Conservation (phyloP, 1,140 invertebrate genomes). For the Odontomachus brunneus region DNA sequence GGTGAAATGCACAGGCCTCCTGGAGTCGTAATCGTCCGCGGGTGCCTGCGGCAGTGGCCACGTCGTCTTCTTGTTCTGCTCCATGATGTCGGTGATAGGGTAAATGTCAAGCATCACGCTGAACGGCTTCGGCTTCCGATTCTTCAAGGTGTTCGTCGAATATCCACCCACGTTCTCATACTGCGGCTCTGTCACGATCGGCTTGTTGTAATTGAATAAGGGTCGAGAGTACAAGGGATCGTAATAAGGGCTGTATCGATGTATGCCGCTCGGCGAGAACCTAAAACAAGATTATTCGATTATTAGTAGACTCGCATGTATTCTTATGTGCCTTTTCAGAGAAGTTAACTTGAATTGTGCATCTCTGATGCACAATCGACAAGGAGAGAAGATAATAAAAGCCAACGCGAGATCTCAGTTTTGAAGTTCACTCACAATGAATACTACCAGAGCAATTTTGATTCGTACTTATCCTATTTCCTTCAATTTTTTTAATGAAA, state of each 20-base stretch:
- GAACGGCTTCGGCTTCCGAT: constrained; percentile 82
- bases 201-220: constrained; percentile 65
- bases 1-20: constrained; percentile 72
- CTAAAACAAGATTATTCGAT: constrained; percentile 65
- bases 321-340: neutral
- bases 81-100: constrained; percentile 81
- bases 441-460: no score
- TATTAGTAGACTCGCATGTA: neutral
- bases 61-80: constrained; percentile 77
- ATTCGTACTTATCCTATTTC: no score
- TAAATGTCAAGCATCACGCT: constrained; percentile 85
- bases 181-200: constrained; percentile 44
- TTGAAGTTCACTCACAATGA: neutral
- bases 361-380: neutral
- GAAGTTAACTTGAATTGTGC: neutral
- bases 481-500: no score
- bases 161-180: constrained; percentile 71
- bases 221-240: constrained; percentile 75
- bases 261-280: constrained; percentile 79
- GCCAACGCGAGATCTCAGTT: no score
- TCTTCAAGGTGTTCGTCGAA: constrained; percentile 68
- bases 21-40: constrained; percentile 76
- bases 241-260: constrained; percentile 78
- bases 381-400: neutral
- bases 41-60: constrained; percentile 65